A percentile compares a stretch with the other conserved stretches of the same genome.
These are phyloP conservation scores for Diplodus puntazzo DNA, from an alignment of 2,797 vertebrate species.

Conservation along the genomic window DNA sequence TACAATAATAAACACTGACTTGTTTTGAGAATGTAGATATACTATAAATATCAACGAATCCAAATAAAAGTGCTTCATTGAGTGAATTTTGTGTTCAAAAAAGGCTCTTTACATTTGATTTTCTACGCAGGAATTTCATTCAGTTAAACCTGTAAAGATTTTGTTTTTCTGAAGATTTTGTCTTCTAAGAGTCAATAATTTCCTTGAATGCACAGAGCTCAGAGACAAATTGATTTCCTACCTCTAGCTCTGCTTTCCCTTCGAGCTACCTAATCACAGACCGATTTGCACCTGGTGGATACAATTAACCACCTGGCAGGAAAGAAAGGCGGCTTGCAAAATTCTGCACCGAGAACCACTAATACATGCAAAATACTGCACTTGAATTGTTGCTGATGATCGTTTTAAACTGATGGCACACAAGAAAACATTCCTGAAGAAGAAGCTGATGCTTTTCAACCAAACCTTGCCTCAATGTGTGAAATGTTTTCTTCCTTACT, in stretches of 20 bases:
- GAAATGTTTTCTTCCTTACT: too few species aligned
- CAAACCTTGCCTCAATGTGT: too few species aligned
- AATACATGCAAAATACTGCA: neutral
- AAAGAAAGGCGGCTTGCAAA: neutral
- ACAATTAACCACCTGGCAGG: constrained; percentile 27
- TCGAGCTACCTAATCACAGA: neutral
- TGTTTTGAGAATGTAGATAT: neutral
- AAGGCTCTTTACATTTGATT: neutral
- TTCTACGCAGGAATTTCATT: neutral
- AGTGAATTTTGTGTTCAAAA: neutral
- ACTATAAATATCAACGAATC: neutral
- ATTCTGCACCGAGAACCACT: neutral
- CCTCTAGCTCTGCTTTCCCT: neutral
- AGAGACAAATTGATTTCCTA: neutral
- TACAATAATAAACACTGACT: neutral
- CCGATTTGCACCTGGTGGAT: constrained; percentile 8
- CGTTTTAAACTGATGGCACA: neutral
- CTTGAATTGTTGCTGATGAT: neutral
- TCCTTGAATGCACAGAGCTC: neutral
- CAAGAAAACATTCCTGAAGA: neutral
- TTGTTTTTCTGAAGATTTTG: too few species aligned
- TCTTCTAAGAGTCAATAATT: neutral
- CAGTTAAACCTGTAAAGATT: neutral
- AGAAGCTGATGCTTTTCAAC: neutral
- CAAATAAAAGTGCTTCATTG: neutral